Conservation (phyloP, 2,888 invertebrate species). For the Cosmia pyralina region DNA sequence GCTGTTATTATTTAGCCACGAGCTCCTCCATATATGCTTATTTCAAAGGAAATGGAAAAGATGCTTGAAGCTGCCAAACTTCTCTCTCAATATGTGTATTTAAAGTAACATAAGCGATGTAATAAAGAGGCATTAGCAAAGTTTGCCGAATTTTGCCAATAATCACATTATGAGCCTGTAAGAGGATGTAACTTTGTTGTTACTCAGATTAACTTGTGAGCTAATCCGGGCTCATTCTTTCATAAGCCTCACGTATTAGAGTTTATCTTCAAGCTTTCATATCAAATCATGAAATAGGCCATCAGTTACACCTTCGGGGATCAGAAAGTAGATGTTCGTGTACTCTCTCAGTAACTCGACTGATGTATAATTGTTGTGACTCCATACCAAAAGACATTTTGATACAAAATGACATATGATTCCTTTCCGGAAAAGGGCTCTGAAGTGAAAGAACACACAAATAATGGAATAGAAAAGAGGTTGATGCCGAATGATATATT, state of each 20-base stretch:
- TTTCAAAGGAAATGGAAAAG: not conserved
- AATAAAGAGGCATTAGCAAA: conserved; percentile 18
- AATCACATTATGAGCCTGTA: conserved; percentile 32
- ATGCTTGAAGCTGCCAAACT: not conserved
- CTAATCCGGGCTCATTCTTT: conserved; percentile 41
- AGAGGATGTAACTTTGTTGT: conserved; percentile 31
- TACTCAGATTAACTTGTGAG: conserved; percentile 53
- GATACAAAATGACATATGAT: conserved; percentile 2
- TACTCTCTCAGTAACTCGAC: conserved; percentile 1
- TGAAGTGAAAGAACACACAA: conserved; percentile 8
- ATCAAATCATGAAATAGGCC: conserved; percentile 28
- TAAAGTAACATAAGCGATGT: not conserved
- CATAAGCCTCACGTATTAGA: conserved; percentile 28
- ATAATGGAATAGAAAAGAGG: conserved; percentile 22
- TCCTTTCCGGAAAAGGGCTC: not conserved
- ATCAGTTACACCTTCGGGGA: conserved; percentile 1
- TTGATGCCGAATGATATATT: conserved; percentile 27
- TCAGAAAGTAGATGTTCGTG: not conserved
- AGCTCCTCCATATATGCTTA: not conserved
- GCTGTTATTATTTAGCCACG: too few relatives aligned
- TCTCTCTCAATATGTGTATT: not conserved
- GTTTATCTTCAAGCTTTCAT: conserved; percentile 16
- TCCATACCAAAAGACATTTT: conserved; percentile 6
- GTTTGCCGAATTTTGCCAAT: conserved; percentile 38
- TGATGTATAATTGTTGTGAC: conserved; percentile 18